Evolutionary conservation across 1,140 invertebrate species (phyloP).

Genomic region (Cephus cinctus): DNA sequence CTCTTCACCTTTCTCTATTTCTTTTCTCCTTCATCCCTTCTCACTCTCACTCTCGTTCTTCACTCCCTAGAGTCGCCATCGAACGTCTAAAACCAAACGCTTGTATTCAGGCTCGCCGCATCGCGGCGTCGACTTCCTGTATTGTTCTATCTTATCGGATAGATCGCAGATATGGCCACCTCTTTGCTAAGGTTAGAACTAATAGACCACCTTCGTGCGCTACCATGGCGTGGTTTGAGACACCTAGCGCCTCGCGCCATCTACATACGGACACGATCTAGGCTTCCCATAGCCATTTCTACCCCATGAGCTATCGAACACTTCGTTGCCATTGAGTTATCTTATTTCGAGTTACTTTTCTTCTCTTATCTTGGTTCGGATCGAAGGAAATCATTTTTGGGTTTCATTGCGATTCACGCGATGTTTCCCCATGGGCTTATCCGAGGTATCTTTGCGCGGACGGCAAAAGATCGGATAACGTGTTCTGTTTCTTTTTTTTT

Average conservation of each 20-base stretch:
- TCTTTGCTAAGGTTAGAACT: slow-evolving; percentile 28
- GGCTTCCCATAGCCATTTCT: slow-evolving; percentile 33
- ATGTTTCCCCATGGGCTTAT: neutral
- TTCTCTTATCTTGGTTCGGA: slow-evolving; percentile 1
- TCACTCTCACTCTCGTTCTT: neutral
- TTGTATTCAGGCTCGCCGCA: slow-evolving; percentile 28
- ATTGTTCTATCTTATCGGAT: slow-evolving; percentile 35
- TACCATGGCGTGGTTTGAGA: slow-evolving; percentile 15
- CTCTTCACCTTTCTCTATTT: no score
- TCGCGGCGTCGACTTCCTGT: slow-evolving; percentile 23
- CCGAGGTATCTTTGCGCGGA: neutral
- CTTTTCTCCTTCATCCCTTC: no score
- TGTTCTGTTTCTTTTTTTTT: no score
- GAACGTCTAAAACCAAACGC: slow-evolving; percentile 34
- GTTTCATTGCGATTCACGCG: neutral
- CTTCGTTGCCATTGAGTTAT: no score
- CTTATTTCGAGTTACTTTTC: neutral
- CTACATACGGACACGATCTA: slow-evolving; percentile 39
- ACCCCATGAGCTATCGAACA: slow-evolving; percentile 7
- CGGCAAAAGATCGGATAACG: neutral
- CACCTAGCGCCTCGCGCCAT: slow-evolving; percentile 33
- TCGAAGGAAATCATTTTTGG: neutral
- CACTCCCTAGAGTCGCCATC: neutral
- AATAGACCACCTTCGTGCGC: slow-evolving; percentile 40
- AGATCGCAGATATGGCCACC: slow-evolving; percentile 39